Evolutionary conservation across 2,888 invertebrate species (phyloP).

Genomic region (Sinodicranocentrus sp.): DNA sequence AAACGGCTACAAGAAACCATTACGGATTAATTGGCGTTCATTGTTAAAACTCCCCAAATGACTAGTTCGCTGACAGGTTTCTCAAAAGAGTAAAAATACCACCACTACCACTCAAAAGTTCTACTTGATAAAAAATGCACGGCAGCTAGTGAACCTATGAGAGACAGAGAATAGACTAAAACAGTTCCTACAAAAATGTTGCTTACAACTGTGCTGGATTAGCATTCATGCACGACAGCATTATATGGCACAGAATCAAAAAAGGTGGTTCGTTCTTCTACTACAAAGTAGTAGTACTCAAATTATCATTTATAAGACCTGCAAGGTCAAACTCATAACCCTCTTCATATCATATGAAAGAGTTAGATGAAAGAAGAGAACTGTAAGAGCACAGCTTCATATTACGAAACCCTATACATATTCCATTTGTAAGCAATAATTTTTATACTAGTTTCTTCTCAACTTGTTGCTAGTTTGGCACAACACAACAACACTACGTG

Average conservation of each 20-base stretch:
- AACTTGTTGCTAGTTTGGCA: conserved; percentile 56
- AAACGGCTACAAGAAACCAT: not conserved
- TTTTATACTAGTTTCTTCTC: conserved; percentile 52
- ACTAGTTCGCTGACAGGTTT: not conserved
- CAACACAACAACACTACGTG: conserved; percentile 14
- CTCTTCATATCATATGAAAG: conserved; percentile 45
- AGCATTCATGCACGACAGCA: conserved; percentile 68
- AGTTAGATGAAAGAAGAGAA: conserved; percentile 34
- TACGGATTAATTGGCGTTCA: not conserved
- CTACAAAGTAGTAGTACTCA: conserved; percentile 40
- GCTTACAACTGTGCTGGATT: conserved; percentile 65
- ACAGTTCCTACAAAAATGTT: conserved; percentile 53
- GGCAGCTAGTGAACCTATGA: conserved; percentile 12
- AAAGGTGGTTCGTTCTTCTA: conserved; percentile 60
- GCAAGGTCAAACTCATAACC: conserved; percentile 68
- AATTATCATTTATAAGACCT: conserved; percentile 61
- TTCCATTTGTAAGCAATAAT: conserved; percentile 55
- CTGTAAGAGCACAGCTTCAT: conserved; percentile 20
- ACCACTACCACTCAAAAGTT: not conserved
- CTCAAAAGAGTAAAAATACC: not conserved
- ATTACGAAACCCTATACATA: conserved; percentile 28
- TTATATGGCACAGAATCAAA: conserved; percentile 66
- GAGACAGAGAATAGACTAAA: conserved; percentile 57
- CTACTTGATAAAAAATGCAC: conserved; percentile 9
- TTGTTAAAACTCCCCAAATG: conserved; percentile 1